These are phyloP conservation scores for Lepidocyrtinus sp. DNA, from an alignment of 2,888 invertebrate genomes.

Conservation along the genomic window DNA sequence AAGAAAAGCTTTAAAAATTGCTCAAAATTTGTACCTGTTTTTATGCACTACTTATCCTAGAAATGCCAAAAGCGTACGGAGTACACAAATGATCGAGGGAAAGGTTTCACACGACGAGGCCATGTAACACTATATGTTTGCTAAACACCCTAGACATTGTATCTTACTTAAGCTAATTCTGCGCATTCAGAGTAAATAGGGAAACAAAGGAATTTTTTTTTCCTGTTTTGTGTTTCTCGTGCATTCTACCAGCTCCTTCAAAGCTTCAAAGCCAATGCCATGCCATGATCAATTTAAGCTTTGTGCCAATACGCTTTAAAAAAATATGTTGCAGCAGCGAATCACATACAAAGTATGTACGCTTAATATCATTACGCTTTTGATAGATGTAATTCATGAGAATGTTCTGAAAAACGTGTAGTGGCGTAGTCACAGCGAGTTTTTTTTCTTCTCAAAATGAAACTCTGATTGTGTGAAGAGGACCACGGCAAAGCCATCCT, in stretches of 20 bases:
- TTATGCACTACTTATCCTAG: not conserved
- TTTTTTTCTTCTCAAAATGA: not conserved
- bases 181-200: no score
- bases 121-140: no score
- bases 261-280: conserved; percentile 41
- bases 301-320: conserved; percentile 26
- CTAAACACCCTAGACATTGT: no score
- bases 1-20: not conserved
- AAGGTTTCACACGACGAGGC: not conserved
- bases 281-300: not conserved
- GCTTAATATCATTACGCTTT: not conserved
- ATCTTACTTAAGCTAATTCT: no score
- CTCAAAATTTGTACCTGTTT: not conserved
- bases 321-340: no score
- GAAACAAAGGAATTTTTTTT: not conserved
- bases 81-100: no score
- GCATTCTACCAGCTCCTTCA: conserved; percentile 17
- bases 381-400: not conserved
- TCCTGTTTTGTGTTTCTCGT: conserved; percentile 8
- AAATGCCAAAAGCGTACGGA: not conserved
- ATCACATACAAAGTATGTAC: not conserved
- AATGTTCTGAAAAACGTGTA: not conserved
- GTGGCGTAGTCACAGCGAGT: not conserved
- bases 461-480: not conserved
- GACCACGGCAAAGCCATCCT: not conserved